A percentile compares a stretch with the other conserved stretches of the same genome.
Conservation (phyloP, 2,113 vertebrate species). For the Leucoraja erinaceus region DNA sequence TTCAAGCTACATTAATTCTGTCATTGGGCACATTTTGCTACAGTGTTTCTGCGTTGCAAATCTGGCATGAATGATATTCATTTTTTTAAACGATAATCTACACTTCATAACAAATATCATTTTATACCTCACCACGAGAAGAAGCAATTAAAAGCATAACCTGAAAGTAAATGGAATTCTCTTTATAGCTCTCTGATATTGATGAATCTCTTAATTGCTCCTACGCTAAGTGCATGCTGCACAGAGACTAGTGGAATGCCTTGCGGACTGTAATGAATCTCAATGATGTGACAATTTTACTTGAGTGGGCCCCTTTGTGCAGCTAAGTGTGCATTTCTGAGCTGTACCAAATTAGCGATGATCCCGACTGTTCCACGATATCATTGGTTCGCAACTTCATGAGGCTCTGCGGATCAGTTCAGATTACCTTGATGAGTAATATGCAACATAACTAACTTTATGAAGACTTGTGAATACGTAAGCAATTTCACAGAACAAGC, state of each 20-base stretch:
- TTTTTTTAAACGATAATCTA: not conserved
- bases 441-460: not conserved
- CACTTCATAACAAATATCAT: not conserved
- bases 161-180: not conserved
- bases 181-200: not conserved
- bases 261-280: conserved; percentile 3
- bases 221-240: not conserved
- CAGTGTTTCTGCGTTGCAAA: not conserved
- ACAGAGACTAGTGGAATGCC: not conserved
- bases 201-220: conserved; percentile 24
- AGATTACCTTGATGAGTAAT: not conserved
- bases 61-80: not conserved
- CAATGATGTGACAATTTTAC: conserved; percentile 16
- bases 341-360: not conserved
- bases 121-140: not conserved
- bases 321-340: conserved; percentile 4
- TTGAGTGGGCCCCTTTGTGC: conserved; percentile 12
- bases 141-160: not conserved
- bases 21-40: not conserved
- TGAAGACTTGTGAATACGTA: not conserved
- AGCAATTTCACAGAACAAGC: not conserved
- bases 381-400: not conserved
- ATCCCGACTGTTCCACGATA: not conserved
- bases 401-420: not conserved
- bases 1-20: not conserved